phyloP scores from a whole-genome alignment of 2,797 vertebrate genomes.

The Carcharodon carcharias region DNA sequence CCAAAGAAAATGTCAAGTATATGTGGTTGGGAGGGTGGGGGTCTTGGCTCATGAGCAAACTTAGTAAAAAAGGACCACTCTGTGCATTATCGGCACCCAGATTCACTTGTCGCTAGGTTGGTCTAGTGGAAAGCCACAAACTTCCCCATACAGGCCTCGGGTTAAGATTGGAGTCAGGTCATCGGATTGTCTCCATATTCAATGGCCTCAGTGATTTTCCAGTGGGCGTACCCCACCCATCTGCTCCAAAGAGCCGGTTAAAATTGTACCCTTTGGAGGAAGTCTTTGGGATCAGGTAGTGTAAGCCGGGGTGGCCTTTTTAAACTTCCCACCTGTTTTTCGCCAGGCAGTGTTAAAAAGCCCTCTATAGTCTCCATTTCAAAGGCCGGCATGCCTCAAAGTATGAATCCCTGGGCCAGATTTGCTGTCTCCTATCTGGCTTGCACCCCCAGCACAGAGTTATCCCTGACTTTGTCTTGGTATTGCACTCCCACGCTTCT shows the following conservation, averaged over 20 bases:
- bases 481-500: neutral
- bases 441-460: too few relatives aligned
- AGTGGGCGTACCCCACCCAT: neutral
- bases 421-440: neutral
- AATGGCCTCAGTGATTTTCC: neutral
- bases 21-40: neutral
- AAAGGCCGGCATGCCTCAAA: neutral
- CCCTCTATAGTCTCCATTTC: too few relatives aligned
- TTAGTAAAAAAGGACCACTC: neutral
- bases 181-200: neutral
- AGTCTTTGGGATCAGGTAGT: neutral
- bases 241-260: neutral
- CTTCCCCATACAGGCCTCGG: neutral
- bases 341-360: neutral
- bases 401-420: neutral
- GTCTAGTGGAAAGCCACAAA: neutral
- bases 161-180: neutral
- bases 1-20: neutral
- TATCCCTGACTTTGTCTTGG: neutral
- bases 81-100: too few relatives aligned
- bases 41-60: neutral
- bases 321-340: neutral
- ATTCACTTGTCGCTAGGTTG: neutral
- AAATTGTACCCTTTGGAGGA: neutral
- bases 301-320: neutral